Base-by-base conservation (phyloP, 2,113 vertebrate species). In the Hyperopisus bebe region DNA sequence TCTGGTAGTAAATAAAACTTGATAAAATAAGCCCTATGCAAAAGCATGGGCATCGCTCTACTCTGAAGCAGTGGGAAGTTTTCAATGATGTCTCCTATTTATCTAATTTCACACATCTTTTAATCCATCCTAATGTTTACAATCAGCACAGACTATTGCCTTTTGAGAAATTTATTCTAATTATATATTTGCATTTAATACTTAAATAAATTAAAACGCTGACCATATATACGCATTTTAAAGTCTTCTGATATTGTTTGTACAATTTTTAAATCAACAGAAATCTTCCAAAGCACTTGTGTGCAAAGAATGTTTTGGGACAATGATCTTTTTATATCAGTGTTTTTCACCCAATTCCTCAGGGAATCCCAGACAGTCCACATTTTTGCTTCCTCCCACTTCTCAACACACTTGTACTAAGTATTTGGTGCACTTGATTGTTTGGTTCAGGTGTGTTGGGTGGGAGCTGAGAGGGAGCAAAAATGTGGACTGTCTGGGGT, bases 191-290 rank as follows among this genome's bases (percentile, higher is more conserved):
- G 27, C 10, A 42, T 82, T 62, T 39, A 70, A 70, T 90, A 86
- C 35, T 87, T 90, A 90, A 90, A 90, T 90, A 90, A 90, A 90
- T 90, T 74, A 86, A 66, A 89, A 87, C n/a, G 7, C 70, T 53
- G 13, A 90, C 21, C 9, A 82, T 42, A 50, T 48, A 89, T 82
- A 53, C n/a, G 80, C 82, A 27, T 89, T 46, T 82, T 83, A 44
- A 53, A 53, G 70, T 55, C 50, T 55, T 21, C 21, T 83, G 48
- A 55, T 82, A 50, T 42, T 24, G 42, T 77, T 66, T 88, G 8
- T 82, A 82, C 27, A 80, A 39, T 82, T 51, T 83, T 44, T 83
- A 24, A n/a, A 47, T 27, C 27, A 51, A 8, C 31, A 46, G 27
- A 86, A 77, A 35, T 24, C 50, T 39, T 58, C 55, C 39, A 44